A percentile compares a stretch with the other conserved stretches of the same genome.
These are phyloP conservation scores for Pogonocichla stellata DNA, from an alignment of 2,113 vertebrate genomes.

Conservation along the genomic window DNA sequence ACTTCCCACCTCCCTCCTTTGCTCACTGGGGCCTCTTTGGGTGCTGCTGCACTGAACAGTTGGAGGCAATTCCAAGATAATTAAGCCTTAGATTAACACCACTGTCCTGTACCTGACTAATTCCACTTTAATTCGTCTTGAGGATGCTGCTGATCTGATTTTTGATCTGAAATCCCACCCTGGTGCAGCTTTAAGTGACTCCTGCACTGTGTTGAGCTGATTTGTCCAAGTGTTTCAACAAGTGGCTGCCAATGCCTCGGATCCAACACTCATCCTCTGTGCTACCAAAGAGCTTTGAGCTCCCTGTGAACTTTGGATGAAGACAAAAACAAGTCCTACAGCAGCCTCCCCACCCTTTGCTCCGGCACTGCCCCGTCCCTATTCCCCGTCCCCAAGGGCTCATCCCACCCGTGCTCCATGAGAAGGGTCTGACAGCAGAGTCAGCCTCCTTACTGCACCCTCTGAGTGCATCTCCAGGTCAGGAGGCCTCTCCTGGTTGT, in stretches of 20 bases:
- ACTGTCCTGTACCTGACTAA: neutral
- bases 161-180: neutral
- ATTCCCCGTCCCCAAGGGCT: fast-evolving
- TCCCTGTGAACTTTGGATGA: neutral
- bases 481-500: neutral
- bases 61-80: neutral
- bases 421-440: neutral
- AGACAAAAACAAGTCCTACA: neutral
- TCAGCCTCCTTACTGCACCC: neutral
- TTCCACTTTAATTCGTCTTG: neutral
- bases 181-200: neutral
- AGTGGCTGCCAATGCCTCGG: fast-evolving
- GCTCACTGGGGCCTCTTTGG: no score
- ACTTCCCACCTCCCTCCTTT: neutral
- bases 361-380: neutral
- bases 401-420: neutral
- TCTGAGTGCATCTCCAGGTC: neutral
- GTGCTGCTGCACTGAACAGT: neutral
- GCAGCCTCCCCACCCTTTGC: neutral
- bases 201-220: neutral
- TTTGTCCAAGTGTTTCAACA: neutral
- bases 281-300: neutral
- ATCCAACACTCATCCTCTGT: neutral
- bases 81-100: neutral
- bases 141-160: neutral